Evolutionary conservation across 2,113 vertebrate genomes (phyloP).

Genomic region (Octodon degus): DNA sequence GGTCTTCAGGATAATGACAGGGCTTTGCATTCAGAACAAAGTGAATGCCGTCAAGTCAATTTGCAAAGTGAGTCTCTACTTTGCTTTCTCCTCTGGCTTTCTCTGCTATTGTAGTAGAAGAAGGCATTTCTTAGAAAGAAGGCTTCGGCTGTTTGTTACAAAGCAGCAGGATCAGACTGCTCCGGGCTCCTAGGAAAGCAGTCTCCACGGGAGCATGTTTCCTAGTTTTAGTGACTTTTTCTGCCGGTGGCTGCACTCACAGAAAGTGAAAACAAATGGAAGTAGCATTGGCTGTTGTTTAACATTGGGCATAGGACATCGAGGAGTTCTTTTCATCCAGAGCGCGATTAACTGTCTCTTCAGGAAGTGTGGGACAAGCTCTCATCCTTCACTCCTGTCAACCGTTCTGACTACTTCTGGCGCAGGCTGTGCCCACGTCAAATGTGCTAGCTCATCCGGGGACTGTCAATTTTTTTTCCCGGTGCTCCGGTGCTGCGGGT

Average conservation of each 20-base stretch:
- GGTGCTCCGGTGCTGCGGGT: too few species aligned
- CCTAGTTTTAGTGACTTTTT: background rate
- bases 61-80: background rate
- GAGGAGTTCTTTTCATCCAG: background rate
- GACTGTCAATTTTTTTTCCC: background rate
- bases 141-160: background rate
- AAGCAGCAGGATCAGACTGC: too few species aligned
- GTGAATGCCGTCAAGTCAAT: background rate
- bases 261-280: constrained; percentile 22
- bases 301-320: background rate
- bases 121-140: background rate
- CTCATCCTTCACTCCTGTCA: background rate
- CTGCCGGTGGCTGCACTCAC: background rate
- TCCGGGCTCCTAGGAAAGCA: background rate
- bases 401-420: background rate
- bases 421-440: background rate
- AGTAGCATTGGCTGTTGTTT: constrained; percentile 17
- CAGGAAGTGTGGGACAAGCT: background rate
- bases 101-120: background rate
- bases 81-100: background rate
- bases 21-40: background rate
- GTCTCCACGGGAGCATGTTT: background rate
- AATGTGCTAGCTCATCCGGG: background rate
- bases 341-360: background rate
- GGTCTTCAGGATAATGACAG: background rate